phyloP scores from a whole-genome alignment of 2,113 vertebrate species.

The Amblyornis subalaris region DNA sequence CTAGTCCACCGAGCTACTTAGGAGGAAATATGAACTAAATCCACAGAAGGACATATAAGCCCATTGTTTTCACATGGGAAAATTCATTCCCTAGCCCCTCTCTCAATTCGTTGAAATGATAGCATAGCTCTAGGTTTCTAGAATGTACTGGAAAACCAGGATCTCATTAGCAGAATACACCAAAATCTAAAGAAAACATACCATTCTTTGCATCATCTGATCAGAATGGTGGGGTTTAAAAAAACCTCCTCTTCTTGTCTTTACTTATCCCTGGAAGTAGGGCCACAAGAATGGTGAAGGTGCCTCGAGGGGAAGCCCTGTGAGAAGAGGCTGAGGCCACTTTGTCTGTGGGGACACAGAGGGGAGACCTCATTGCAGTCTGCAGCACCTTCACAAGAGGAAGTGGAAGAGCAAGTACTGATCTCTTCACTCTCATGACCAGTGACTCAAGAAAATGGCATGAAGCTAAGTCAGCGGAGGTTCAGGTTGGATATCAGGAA shows the following conservation, averaged over 20 bases:
- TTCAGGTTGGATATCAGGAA: neutral
- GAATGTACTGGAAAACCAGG: neutral
- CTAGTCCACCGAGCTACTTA: neutral
- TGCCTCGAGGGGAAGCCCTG: neutral
- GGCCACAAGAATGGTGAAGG: neutral
- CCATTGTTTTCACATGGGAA: neutral
- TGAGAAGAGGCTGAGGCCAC: neutral
- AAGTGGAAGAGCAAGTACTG: neutral
- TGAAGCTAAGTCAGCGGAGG: neutral
- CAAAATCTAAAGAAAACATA: neutral
- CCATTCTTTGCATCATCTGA: neutral
- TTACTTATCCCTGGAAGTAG: neutral
- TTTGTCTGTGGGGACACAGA: too few species aligned
- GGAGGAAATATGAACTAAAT: neutral
- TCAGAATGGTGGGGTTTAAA: neutral
- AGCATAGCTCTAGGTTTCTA: neutral
- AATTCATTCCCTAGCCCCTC: neutral
- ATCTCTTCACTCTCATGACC: neutral
- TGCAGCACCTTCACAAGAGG: neutral
- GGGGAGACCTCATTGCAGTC: rapidly evolving
- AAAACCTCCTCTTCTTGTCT: neutral
- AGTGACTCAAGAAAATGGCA: neutral
- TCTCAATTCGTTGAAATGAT: neutral
- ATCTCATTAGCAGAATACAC: neutral
- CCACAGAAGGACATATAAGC: neutral